phyloP scores from a whole-genome alignment of 2,888 invertebrate genomes.

The Lithophane socia region DNA sequence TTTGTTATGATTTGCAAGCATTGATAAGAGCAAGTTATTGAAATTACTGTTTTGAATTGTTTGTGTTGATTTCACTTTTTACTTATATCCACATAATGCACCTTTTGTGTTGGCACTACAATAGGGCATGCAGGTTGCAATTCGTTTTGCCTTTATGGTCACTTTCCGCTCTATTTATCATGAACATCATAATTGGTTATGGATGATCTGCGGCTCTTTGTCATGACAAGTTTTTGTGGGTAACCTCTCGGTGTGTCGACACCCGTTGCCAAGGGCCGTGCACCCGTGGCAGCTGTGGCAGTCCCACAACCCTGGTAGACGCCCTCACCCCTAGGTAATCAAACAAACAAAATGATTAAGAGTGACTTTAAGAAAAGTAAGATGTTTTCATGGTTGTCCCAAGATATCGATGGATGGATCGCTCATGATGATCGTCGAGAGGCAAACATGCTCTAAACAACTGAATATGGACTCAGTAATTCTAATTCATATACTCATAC shows the following conservation, averaged over 20 bases:
- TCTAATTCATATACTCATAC: neutral
- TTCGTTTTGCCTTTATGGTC: conserved; percentile 66
- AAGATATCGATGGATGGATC: conserved; percentile 2
- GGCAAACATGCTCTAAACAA: neutral
- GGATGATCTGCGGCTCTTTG: conserved; percentile 65
- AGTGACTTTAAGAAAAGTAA: neutral
- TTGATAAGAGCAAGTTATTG: conserved; percentile 21
- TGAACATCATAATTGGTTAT: conserved; percentile 65
- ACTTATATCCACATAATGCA: conserved; percentile 14
- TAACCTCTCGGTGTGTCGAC: conserved; percentile 15
- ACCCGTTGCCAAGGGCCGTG: no score
- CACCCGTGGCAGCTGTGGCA: no score
- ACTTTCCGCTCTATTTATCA: conserved; percentile 72
- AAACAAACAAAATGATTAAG: conserved; percentile 6
- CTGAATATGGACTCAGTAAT: neutral
- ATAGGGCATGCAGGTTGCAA: conserved; percentile 43
- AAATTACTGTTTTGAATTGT: neutral
- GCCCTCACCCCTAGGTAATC: no score
- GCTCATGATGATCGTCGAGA: neutral
- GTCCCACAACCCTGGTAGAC: no score
- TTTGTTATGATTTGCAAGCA: conserved; percentile 28
- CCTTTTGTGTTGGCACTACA: conserved; percentile 42
- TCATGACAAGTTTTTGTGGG: conserved; percentile 51
- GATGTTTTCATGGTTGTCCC: neutral
- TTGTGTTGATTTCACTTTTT: conserved; percentile 21